A percentile compares a stretch with the other conserved stretches of the same genome.
Evolutionary conservation across 2,113 vertebrate species (phyloP).

Genomic region (Indicator indicator): DNA sequence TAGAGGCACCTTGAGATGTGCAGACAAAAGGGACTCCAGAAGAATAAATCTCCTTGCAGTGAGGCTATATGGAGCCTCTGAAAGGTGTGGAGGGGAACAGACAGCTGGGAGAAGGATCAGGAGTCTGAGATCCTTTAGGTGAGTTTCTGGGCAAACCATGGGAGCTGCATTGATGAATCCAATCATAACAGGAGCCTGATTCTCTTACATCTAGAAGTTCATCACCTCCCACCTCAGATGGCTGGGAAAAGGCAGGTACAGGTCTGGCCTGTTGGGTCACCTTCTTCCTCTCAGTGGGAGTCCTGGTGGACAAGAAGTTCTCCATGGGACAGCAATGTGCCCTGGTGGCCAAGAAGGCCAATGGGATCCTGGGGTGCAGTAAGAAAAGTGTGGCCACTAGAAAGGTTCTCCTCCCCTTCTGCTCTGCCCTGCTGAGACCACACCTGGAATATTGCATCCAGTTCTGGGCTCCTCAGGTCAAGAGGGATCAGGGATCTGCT

Average conservation of each 20-base stretch:
- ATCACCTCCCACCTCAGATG: not conserved
- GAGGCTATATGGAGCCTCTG: not conserved
- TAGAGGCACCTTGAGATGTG: not conserved
- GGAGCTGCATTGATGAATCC: rapidly evolving
- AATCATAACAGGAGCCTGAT: not conserved
- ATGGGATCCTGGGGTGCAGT: too few relatives aligned
- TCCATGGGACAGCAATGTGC: too few relatives aligned
- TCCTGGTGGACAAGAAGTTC: too few relatives aligned
- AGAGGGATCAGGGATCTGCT: too few relatives aligned
- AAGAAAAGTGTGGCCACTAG: too few relatives aligned
- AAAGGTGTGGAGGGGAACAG: not conserved
- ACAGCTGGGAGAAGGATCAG: not conserved
- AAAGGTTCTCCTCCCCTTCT: too few relatives aligned
- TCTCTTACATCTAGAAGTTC: not conserved
- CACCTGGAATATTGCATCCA: too few relatives aligned
- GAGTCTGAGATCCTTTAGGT: not conserved
- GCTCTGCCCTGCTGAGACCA: too few relatives aligned
- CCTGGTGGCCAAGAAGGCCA: too few relatives aligned
- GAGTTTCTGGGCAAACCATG: not conserved
- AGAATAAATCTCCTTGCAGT: not conserved
- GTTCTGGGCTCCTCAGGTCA: too few relatives aligned
- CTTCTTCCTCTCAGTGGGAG: not conserved
- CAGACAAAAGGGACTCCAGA: not conserved
- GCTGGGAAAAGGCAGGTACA: not conserved
- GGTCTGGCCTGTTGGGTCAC: not conserved